These are phyloP conservation scores for Hyperoplus immaculatus DNA, from an alignment of 2,797 vertebrate genomes.

Conservation along the genomic window DNA sequence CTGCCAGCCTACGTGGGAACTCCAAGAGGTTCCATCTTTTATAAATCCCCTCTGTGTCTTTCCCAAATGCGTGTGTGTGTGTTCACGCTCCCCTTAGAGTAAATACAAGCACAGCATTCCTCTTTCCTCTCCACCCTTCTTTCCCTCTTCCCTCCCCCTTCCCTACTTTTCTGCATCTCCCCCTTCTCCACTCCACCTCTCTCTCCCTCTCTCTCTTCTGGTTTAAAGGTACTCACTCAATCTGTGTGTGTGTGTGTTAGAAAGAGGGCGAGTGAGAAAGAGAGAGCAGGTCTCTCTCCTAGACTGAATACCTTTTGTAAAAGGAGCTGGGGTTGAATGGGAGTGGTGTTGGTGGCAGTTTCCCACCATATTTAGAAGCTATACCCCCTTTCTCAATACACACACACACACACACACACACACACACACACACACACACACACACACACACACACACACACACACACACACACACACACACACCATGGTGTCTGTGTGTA, in stretches of 20 bases:
- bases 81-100: conserved; percentile 51
- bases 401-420: conserved; percentile 20
- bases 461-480: conserved; percentile 17
- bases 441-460: conserved; percentile 16
- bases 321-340: conserved; percentile 79
- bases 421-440: conserved; percentile 33
- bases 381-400: conserved; percentile 13
- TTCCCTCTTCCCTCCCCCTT: conserved; percentile 45
- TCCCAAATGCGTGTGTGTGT: conserved; percentile 55
- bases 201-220: conserved; percentile 30
- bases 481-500: conserved; percentile 15
- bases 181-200: conserved; percentile 40
- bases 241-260: conserved; percentile 31
- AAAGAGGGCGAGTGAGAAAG: conserved; percentile 52
- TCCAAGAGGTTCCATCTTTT: conserved; percentile 73
- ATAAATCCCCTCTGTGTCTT: conserved; percentile 77
- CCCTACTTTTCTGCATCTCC: conserved; percentile 41
- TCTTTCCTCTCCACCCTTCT: conserved; percentile 62
- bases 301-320: conserved; percentile 83
- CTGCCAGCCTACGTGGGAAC: conserved; percentile 74
- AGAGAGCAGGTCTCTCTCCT: conserved; percentile 71
- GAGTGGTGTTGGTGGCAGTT: conserved; percentile 82
- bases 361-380: conserved; percentile 82
- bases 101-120: conserved; percentile 76
- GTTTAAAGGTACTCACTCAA: conserved; percentile 62